Base-by-base conservation (phyloP, 2,113 vertebrate species). In the Turdus rufiventris region DNA sequence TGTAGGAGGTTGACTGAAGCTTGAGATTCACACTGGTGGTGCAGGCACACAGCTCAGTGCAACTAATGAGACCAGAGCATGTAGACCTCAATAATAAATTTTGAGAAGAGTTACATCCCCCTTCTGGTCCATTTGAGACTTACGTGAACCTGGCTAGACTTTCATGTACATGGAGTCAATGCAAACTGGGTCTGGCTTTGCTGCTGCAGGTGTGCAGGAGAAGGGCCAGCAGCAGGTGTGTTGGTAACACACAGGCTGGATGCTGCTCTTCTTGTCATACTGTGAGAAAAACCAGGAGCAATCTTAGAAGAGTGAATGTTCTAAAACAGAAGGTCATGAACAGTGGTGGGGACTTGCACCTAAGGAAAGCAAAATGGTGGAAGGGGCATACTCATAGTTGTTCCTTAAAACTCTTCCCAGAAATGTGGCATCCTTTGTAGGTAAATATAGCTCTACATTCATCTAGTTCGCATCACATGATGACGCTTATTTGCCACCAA, bases 91-190 rank as follows among this genome's bases (percentile, higher is more conserved):
- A 12, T 16, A 66, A 76, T 15, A 54, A 33, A 45, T 34, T 47
- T 29, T 80, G 50, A 38, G 42, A 40, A 38, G 38, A 43, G 29
- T 40, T 84, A 26, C 1, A 0, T 8, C 3, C n/a, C 60, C 48
- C 53, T 70, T 6, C 47, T 65, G 10, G 15, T 18, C 25, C 11
- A 20, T 50, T 15, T 2, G 3, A 70, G 60, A 51, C 40, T 20
- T 60, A 10, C 1, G 0, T 10, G 17, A 66, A 38, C 31, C 47
- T 1, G 0, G 12, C 2, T 62, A 48, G 62, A 12, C 42, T 65
- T 72, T 45, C 45, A 60, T 6, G 2, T 53, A 58, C 25, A 9
- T 0, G 0, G 17, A n/a, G 20, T 21, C 2, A 1, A 3, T 45
- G 31, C 67, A 10, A 85, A 12, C 28, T 28, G 42, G 5, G 23